Base-by-base conservation (phyloP, 2,888 invertebrate species). In the Andrena trimmerana region DNA sequence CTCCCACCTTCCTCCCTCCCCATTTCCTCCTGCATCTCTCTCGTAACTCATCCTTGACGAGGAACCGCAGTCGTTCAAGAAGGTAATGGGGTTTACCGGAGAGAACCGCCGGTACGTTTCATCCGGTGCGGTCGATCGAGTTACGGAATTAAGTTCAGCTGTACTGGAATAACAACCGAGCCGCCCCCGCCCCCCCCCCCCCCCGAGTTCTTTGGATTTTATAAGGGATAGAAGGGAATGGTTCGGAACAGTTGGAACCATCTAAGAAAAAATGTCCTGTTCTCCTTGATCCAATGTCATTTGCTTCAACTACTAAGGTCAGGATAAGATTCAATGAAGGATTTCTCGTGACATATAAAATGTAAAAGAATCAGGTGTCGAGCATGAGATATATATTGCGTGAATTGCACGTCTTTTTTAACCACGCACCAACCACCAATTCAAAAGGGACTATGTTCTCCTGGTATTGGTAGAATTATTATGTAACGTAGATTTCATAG, bases 81-180 rank as follows among this genome's bases (percentile, higher is more conserved):
- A 87, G 83, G 84, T 89, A 88, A 89, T 87, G 86, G 86, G 85
- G 86, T 89, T 88, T 88, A 81, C 86, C 79, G 81, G 83, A 74
- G 80, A 87, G 86, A 81, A 81, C 82, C 79, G 83, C 68, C 81
- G 78, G 85, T 87, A 85, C 84, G 83, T 88, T 87, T 88, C 87
- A 84, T 86, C 83, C 87, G 83, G 83, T 67, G 77, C 85, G 86
- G 82, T 79, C 88, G 89, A 89, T 89, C 86, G 87, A 89, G 86
- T 89, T 89, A 89, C 84, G 84, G 81, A 88, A 89, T 89, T 88
- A 89, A 89, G 89, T 86, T 87, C 87, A 84, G 84, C 76, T 83
- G 89, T 83, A 89, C 84, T 77, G 76, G 81, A 89, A 87, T 88
- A 85, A 88, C 88, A 86, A 88, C 81, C 86, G 83, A 73, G 81